phyloP scores from a whole-genome alignment of 1,140 invertebrate genomes.

The Temnothorax nylanderi region DNA sequence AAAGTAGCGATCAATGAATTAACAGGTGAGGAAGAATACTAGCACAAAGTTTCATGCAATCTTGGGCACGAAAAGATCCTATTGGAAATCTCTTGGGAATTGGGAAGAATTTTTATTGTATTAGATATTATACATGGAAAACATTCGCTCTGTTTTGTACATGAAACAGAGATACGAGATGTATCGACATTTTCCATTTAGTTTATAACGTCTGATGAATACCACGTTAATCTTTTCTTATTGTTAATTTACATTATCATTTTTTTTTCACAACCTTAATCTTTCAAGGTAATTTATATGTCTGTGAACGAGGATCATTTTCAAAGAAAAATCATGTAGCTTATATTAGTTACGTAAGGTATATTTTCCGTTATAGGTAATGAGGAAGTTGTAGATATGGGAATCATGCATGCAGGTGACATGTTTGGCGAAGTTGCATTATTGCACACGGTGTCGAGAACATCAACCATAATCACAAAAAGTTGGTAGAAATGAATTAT shows the following conservation, averaged over 20 bases:
- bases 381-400: conserved; percentile 66
- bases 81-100: not conserved
- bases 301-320: not conserved
- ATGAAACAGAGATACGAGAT: not conserved
- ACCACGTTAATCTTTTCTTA: not conserved
- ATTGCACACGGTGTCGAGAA: conserved; percentile 86
- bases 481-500: conserved; percentile 78
- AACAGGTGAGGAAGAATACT: conserved; percentile 72
- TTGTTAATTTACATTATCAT: not conserved
- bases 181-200: not conserved
- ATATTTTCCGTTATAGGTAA: conserved; percentile 67
- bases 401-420: conserved; percentile 83
- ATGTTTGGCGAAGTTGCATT: conserved; percentile 89
- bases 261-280: not conserved
- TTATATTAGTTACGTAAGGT: not conserved
- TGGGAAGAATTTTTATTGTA: not conserved
- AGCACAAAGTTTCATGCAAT: not conserved
- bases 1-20: conserved; percentile 85
- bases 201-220: not conserved
- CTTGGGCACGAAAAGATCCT: not conserved
- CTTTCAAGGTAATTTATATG: not conserved
- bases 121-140: not conserved
- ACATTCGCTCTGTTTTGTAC: not conserved
- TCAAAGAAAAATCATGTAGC: not conserved
- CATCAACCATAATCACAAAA: conserved; percentile 86